phyloP scores from a whole-genome alignment of 2,797 vertebrate species.

The Spondyliosoma cantharus region DNA sequence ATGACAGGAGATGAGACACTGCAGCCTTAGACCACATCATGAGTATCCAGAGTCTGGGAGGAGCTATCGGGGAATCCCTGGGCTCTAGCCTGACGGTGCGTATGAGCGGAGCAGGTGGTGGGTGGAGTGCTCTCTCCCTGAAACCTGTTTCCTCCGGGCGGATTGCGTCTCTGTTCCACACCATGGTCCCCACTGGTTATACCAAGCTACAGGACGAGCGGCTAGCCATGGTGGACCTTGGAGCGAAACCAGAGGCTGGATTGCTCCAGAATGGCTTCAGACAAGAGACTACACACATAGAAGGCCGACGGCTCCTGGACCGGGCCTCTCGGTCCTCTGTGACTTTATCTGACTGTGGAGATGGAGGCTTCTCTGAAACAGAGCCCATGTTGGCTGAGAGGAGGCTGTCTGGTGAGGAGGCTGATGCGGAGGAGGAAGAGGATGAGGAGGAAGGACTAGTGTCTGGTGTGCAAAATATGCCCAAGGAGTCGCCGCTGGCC shows the following conservation, averaged over 20 bases:
- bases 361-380: slow-evolving; percentile 83
- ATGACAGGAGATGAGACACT: slow-evolving; percentile 74
- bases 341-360: slow-evolving; percentile 85
- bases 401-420: slow-evolving; percentile 83
- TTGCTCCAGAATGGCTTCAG: slow-evolving; percentile 84
- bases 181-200: slow-evolving; percentile 93
- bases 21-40: slow-evolving; percentile 68
- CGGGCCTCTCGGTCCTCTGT: slow-evolving; percentile 76
- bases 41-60: slow-evolving; percentile 80
- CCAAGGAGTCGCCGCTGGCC: slow-evolving; percentile 91
- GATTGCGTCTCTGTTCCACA: slow-evolving; percentile 88
- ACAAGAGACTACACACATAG: slow-evolving; percentile 69
- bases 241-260: slow-evolving; percentile 80
- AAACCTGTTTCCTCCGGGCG: slow-evolving; percentile 87
- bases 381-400: slow-evolving; percentile 90
- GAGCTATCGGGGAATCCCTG: slow-evolving; percentile 79
- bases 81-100: slow-evolving; percentile 82
- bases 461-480: slow-evolving; percentile 80
- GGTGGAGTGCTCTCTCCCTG: slow-evolving; percentile 86
- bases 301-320: slow-evolving; percentile 75
- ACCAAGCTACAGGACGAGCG: slow-evolving; percentile 93
- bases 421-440: slow-evolving; percentile 76
- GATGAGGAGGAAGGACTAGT: slow-evolving; percentile 78
- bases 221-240: slow-evolving; percentile 88
- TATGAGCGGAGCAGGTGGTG: slow-evolving; percentile 77